Evolutionary conservation across 53 echinoderm and acorn worm species (phyloP).

Genomic region (Antedon mediterranea): DNA sequence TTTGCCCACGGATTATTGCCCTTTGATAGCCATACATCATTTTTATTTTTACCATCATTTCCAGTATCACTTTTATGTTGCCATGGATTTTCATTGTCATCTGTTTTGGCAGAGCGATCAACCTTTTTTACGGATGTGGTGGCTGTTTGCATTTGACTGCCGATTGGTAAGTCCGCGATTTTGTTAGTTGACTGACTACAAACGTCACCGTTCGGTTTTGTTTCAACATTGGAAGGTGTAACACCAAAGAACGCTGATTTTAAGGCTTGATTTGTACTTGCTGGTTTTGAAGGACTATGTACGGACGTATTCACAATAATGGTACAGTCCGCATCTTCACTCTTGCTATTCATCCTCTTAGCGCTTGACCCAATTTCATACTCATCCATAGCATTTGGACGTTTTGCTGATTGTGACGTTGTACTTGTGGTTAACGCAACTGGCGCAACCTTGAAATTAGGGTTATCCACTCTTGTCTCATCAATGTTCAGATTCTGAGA

Average conservation of each 20-base stretch:
- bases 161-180: no score
- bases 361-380: neutral
- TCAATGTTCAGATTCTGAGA: neutral
- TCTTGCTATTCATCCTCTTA: neutral
- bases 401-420: neutral
- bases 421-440: neutral
- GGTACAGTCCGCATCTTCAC: neutral
- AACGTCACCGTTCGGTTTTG: neutral
- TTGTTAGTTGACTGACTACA: neutral
- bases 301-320: neutral
- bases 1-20: neutral
- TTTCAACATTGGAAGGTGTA: neutral
- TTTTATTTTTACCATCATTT: neutral
- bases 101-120: no score
- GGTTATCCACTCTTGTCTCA: neutral
- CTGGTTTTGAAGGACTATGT: neutral
- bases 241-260: neutral
- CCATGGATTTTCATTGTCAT: neutral
- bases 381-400: neutral
- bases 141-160: no score
- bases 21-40: neutral
- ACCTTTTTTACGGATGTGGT: no score
- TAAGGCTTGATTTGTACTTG: neutral
- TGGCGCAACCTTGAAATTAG: neutral
- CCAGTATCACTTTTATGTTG: neutral